phyloP scores from a whole-genome alignment of 2,113 vertebrate genomes.

The Archilochus colubris region DNA sequence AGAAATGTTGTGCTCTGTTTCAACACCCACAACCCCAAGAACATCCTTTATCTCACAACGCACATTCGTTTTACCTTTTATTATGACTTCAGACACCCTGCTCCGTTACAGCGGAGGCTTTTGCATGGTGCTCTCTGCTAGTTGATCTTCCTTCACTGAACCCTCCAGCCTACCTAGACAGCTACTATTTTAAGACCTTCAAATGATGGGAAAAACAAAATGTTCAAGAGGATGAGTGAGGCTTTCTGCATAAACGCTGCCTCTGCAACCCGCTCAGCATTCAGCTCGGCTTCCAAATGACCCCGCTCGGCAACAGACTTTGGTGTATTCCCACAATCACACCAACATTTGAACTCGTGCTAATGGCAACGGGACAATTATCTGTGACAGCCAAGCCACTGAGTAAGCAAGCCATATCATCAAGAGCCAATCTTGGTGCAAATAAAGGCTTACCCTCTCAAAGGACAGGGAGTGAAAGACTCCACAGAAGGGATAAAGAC shows the following conservation, averaged over 20 bases:
- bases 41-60: slow-evolving; percentile 8
- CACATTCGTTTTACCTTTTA: neutral
- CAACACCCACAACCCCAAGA: slow-evolving; percentile 48
- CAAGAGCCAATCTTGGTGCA: slow-evolving; percentile 7
- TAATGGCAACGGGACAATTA: slow-evolving; percentile 42
- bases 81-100: neutral
- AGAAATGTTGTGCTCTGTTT: slow-evolving; percentile 36
- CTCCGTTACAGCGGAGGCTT: neutral
- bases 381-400: neutral
- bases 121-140: neutral
- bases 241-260: neutral
- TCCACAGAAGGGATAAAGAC: neutral
- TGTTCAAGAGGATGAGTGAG: neutral
- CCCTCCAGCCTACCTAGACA: neutral
- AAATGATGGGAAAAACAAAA: neutral
- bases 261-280: slow-evolving; percentile 3
- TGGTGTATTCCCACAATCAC: slow-evolving; percentile 33
- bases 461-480: neutral
- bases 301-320: neutral
- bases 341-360: slow-evolving; percentile 20
- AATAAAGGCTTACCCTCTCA: slow-evolving; percentile 4
- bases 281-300: neutral
- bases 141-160: neutral
- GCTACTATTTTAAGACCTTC: slow-evolving; percentile 31
- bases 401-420: neutral